Percentiles rank a stretch among this genome's conserved stretches.
Conservation (phyloP, 2,797 vertebrate genomes). For the Neoniphon sammara region DNA sequence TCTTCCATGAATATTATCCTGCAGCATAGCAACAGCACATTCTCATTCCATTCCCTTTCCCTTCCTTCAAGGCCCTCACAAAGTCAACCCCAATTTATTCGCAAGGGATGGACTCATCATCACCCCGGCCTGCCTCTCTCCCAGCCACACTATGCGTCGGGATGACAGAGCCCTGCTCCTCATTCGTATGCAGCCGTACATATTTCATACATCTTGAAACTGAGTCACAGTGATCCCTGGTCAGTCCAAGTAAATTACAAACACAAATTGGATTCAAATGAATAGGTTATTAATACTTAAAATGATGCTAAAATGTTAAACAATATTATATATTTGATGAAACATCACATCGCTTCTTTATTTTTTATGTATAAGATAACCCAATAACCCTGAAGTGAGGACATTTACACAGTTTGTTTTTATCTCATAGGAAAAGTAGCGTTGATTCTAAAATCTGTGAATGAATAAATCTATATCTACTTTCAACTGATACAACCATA, state of each 20-base stretch:
- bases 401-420: background rate
- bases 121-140: conserved; percentile 62
- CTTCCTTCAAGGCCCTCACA: conserved; percentile 75
- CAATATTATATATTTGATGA: background rate
- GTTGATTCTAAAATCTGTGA: background rate
- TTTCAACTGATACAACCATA: too few species aligned
- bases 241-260: conserved; percentile 54
- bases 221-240: conserved; percentile 47
- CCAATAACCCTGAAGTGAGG: background rate
- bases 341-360: background rate
- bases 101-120: conserved; percentile 74
- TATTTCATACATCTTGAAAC: conserved; percentile 67
- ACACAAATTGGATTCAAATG: conserved; percentile 64
- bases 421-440: background rate
- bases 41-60: conserved; percentile 74
- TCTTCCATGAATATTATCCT: conserved; percentile 68
- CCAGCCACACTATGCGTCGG: conserved; percentile 63
- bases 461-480: background rate
- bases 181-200: conserved; percentile 69
- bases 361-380: background rate
- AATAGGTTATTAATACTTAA: conserved; percentile 58
- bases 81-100: conserved; percentile 80
- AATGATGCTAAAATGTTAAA: conserved; percentile 36
- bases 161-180: conserved; percentile 63
- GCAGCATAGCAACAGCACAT: conserved; percentile 68